A percentile compares a stretch with the other conserved stretches of the same genome.
phyloP scores from a whole-genome alignment of 2,113 vertebrate genomes.

The Microcebus jonahi region DNA sequence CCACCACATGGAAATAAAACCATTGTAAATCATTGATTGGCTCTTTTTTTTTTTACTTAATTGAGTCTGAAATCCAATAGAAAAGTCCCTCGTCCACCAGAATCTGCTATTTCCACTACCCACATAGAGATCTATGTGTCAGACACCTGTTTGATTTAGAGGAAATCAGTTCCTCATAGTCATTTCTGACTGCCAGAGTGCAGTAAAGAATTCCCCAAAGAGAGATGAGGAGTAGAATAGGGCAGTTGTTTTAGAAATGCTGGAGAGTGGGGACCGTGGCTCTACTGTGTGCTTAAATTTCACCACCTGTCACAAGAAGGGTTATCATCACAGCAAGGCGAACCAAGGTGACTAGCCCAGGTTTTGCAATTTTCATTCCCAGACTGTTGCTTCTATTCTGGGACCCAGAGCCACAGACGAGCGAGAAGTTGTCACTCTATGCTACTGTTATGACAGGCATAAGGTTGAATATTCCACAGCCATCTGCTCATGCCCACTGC shows the following conservation, averaged over 20 bases:
- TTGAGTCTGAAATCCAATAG: not conserved
- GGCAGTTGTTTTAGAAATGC: not conserved
- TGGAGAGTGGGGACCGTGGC: not conserved
- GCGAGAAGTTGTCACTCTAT: not conserved
- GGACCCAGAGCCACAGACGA: not conserved
- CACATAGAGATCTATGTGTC: not conserved
- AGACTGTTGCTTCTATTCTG: not conserved
- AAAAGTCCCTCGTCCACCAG: not conserved
- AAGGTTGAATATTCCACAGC: not conserved
- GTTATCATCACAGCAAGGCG: not conserved
- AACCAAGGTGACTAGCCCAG: not conserved
- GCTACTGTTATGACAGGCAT: not conserved
- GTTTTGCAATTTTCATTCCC: not conserved
- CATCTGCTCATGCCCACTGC: not conserved
- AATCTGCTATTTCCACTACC: not conserved
- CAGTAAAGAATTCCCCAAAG: not conserved
- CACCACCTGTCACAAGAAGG: not conserved
- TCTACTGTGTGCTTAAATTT: not conserved
- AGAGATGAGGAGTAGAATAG: not conserved
- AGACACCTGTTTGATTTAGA: not conserved
- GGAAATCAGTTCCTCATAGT: not conserved
- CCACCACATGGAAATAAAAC: not conserved
- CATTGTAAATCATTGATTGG: not conserved
- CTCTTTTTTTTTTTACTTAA: not conserved
- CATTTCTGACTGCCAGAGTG: not conserved